Base-by-base conservation (phyloP, 1,140 invertebrate genomes). In the Choristoneura fumiferana region DNA sequence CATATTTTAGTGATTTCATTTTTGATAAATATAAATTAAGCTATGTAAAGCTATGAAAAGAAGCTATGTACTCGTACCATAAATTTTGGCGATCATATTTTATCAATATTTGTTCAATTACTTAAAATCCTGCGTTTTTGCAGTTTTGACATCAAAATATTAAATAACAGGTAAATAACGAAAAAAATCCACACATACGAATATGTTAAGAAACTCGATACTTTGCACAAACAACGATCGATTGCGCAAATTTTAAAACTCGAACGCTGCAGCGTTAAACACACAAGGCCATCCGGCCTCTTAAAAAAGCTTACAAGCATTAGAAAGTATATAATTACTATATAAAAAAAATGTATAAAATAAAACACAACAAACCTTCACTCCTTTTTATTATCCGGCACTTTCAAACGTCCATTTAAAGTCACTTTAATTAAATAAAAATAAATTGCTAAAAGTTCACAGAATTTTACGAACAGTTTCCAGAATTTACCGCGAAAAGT, bases 301-400 rank as follows among this genome's bases (percentile, higher is more conserved):
- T 36, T 6, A 6, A 54, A 54, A 35, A 17, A 49, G 2, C n/a
- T 22, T 1, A 49, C 43, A 6, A 45, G 15, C n/a, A 45, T 10
- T 49, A 49, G 43, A 49, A 49, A 49, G 43, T 14, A 39, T 8
- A 39, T n/a, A 34, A 4, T n/a, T 49, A 22, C 22, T 49, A n/a
- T 9, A 12, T n/a, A 49, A 49, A 22, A 29, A 12, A 22, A 49
- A 49, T 22, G 9, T 43, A 18, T 33, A 33, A n/a, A n/a, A n/a
- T n/a, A 33, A 49, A 49, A 49, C 43, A 49, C 43, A 22, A 49
- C 43, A 49, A 49, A 49, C 43, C 43, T 49, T 49, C 12, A 18
- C 29, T 17, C 18, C 18, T n/a, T 17, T 4, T 10, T 6, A n/a
- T 33, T 10, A 22, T 22, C 43, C 43, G 18, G 22, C 43, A 49